Base-by-base conservation (phyloP, 2,113 vertebrate species). In the Python bivittatus region DNA sequence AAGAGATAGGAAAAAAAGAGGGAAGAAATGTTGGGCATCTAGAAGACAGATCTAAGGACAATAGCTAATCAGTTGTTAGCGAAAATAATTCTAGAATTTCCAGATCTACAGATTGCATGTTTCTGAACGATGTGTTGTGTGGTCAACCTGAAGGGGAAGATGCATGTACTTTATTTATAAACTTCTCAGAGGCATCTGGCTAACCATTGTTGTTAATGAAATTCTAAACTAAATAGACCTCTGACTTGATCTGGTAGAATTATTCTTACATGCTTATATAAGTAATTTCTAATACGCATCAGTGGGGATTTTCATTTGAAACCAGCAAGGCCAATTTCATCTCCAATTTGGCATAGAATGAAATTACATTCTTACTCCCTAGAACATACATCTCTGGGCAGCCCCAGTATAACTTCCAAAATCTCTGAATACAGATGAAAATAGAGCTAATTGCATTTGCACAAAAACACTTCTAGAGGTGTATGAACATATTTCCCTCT, bases 341-440 rank as follows among this genome's bases (percentile, higher is more conserved):
- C 61, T 72, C 52, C 48, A 79, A 44, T 86, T 61, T 86, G 56
- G 57, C n/a, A 52, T 60, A 23, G 12, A 84, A 58, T 89, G 87
- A 57, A 84, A 61, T 54, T 94, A 90, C 94, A 91, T 86, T 90
- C 53, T 92, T 93, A 91, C 58, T 91, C 90, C 94, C 94, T 93
- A 93, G 93, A 94, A 9, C 89, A 94, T 91, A 42, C 29, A 84
- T 68, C 86, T 38, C 68, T 20, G 5, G 17, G 89, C 53, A 94
- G 72, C 72, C 33, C 33, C 33, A 1, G 93, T 88, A 42, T 54
- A 93, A 53, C 42, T 93, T 95, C 44, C 68, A 91, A 64, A 15
- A 93, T 87, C 93, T 94, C 91, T 85, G 79, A 68, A 17, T 92
- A 92, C 93, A 44, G 56, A 33, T 56, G 93, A 89, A 89, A 93